Evolutionary conservation across 2,888 invertebrate genomes (phyloP).

Genomic region (Chaetogeoica ovagalla): DNA sequence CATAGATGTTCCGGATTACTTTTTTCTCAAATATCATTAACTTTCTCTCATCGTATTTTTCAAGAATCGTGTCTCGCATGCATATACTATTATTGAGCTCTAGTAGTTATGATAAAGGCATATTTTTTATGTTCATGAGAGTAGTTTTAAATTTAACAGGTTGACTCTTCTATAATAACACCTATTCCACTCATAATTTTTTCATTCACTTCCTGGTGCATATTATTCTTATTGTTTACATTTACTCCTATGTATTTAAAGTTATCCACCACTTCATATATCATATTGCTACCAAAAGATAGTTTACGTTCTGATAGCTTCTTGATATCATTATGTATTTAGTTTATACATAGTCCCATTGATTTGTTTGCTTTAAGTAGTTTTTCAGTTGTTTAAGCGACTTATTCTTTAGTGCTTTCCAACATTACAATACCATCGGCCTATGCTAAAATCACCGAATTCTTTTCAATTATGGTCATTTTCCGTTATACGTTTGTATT

Average conservation of each 20-base stretch:
- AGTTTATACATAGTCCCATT: constrained; percentile 11
- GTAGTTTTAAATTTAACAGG: not conserved
- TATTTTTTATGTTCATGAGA: not conserved
- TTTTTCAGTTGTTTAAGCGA: too few relatives aligned
- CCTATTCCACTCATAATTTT: not conserved
- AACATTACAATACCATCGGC: too few relatives aligned
- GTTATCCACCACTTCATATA: not conserved
- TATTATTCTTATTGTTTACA: not conserved
- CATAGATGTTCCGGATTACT: too few relatives aligned
- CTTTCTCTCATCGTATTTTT: not conserved
- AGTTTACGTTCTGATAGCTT: not conserved
- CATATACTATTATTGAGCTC: not conserved
- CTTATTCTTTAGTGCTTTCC: too few relatives aligned
- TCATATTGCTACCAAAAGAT: not conserved
- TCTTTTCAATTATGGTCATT: not conserved
- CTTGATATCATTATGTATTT: constrained; percentile 5
- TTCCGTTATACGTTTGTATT: too few relatives aligned
- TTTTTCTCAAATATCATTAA: too few relatives aligned
- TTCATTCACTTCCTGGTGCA: not conserved
- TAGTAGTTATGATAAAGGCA: not conserved
- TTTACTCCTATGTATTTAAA: not conserved
- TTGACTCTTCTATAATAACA: not conserved
- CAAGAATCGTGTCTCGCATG: not conserved
- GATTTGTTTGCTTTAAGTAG: not conserved
- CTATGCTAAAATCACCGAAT: too few relatives aligned